A percentile compares a stretch with the other conserved stretches of the same genome.
These are phyloP conservation scores for Epizoanthus scotinus DNA, from an alignment of 92 coral and sea anemone species.

Conservation along the genomic window DNA sequence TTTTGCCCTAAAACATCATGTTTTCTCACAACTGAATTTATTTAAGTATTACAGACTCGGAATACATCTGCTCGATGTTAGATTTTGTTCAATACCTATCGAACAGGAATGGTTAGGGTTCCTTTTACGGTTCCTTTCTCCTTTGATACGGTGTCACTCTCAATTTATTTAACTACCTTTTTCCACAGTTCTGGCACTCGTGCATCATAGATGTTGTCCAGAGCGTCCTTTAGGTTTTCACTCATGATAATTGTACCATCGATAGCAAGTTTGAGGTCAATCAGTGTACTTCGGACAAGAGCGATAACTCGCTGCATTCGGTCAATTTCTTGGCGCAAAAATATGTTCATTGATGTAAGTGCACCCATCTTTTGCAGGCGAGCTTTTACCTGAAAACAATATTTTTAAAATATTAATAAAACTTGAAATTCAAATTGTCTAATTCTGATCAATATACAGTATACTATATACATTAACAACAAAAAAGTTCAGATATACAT, in stretches of 20 bases:
- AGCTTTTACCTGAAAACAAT: conserved; percentile 71
- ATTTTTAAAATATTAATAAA: not conserved
- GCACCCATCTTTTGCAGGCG: conserved; percentile 99
- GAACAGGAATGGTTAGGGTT: too few species aligned
- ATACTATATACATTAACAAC: too few species aligned
- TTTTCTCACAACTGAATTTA: not conserved
- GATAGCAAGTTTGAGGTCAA: conserved; percentile 92
- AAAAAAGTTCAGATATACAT: too few species aligned
- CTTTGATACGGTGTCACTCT: not conserved
- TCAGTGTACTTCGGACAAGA: conserved; percentile 78
- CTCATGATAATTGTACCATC: conserved; percentile 99
- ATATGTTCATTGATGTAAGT: conserved; percentile 94
- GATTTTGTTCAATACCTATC: not conserved
- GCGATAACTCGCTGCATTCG: conserved; percentile 99
- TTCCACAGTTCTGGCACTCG: conserved; percentile 96
- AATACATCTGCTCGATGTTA: not conserved
- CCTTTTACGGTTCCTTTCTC: too few species aligned
- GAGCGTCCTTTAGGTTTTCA: conserved; percentile 96
- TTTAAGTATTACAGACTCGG: not conserved
- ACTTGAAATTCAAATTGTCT: too few species aligned
- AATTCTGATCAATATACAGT: too few species aligned
- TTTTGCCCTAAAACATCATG: too few species aligned
- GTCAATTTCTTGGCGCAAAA: conserved; percentile 98
- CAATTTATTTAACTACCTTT: conserved; percentile 58
- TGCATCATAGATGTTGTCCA: conserved; percentile 96